Evolutionary conservation across 2,888 invertebrate species (phyloP).

Genomic region (Papilio protenor): DNA sequence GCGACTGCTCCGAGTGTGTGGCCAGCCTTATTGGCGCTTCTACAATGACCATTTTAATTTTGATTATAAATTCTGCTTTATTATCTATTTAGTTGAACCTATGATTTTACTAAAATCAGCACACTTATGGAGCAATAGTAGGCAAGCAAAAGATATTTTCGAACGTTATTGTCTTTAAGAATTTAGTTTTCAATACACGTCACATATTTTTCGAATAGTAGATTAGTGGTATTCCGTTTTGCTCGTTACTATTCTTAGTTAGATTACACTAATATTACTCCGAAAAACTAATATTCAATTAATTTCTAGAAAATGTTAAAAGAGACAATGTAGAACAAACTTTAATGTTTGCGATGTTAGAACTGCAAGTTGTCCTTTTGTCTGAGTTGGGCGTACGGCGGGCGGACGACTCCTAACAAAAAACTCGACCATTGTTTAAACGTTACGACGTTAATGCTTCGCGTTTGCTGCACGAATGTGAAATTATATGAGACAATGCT

Average conservation of each 20-base stretch:
- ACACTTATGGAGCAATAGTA: not conserved
- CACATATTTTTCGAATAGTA: too few relatives aligned
- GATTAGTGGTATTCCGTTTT: too few relatives aligned
- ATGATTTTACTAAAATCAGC: not conserved
- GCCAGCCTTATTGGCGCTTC: conserved; percentile 48
- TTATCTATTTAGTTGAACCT: not conserved
- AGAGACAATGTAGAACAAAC: conserved; percentile 53
- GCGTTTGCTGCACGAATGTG: conserved; percentile 50
- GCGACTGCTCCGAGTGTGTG: conserved; percentile 50
- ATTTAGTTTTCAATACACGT: not conserved
- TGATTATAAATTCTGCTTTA: not conserved
- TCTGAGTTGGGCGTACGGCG: conserved; percentile 56
- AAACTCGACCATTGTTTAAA: conserved; percentile 58
- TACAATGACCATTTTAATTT: conserved; percentile 50
- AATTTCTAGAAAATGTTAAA: conserved; percentile 35
- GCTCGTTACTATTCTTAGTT: too few relatives aligned
- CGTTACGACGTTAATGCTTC: conserved; percentile 59
- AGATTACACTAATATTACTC: not conserved
- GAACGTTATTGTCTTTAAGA: not conserved
- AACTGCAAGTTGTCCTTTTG: conserved; percentile 58
- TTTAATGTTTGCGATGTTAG: conserved; percentile 57
- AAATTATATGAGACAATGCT: conserved; percentile 44
- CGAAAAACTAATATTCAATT: not conserved
- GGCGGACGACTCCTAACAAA: conserved; percentile 53
- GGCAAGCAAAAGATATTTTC: too few relatives aligned